These are phyloP conservation scores for Palythoa grandis DNA, from an alignment of 92 coral and sea anemone species.

Conservation along the genomic window DNA sequence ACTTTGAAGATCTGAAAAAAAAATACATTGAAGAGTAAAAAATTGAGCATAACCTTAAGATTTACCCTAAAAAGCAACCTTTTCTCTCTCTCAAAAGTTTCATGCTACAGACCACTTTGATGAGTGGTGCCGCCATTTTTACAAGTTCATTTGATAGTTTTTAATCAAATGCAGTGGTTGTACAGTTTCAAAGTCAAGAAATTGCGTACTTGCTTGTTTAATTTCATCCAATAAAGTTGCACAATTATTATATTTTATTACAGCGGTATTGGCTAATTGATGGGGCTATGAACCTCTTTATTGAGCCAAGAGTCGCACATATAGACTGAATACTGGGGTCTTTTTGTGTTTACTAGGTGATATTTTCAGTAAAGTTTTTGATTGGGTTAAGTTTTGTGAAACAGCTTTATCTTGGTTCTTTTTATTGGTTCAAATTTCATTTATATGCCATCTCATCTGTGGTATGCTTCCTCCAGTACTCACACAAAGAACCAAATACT, in stretches of 20 bases:
- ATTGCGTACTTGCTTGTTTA: slow-evolving; percentile 17
- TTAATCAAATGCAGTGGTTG: slow-evolving; percentile 20
- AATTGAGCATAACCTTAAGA: not conserved
- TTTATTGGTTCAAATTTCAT: no score
- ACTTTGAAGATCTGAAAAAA: not conserved
- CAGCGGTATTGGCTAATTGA: not conserved
- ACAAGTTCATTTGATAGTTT: slow-evolving; percentile 28
- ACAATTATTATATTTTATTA: not conserved
- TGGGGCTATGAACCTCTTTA: no score
- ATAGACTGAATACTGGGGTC: no score
- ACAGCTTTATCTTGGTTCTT: no score
- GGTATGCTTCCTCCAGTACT: no score
- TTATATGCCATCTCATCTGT: no score
- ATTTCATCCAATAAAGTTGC: slow-evolving; percentile 25
- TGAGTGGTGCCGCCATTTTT: not conserved
- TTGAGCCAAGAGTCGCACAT: no score
- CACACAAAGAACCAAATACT: no score
- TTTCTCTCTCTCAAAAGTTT: not conserved
- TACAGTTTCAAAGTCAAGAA: slow-evolving; percentile 20
- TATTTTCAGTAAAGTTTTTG: no score
- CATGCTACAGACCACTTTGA: not conserved
- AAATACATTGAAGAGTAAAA: not conserved
- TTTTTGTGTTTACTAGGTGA: no score
- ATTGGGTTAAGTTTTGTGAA: no score
- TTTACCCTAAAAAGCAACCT: not conserved